Percentiles rank a stretch among this genome's conserved stretches.
Evolutionary conservation across 2,888 invertebrate species (phyloP).

Genomic region (Magallana nippona): DNA sequence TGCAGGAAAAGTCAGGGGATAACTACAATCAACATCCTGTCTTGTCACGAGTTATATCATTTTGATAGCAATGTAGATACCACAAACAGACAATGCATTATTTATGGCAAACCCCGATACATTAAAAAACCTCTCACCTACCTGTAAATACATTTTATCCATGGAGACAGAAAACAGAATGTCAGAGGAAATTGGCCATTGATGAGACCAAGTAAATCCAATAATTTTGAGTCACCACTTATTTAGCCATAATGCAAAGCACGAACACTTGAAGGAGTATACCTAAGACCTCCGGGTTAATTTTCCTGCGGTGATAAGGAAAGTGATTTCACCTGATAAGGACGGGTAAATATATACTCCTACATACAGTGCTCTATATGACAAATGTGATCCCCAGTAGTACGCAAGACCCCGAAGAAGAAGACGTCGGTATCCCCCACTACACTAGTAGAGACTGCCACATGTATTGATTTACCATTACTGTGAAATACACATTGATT

Average conservation of each 20-base stretch:
- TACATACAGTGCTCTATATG: neutral
- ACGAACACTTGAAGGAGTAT: neutral
- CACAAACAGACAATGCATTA: too few species aligned
- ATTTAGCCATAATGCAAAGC: neutral
- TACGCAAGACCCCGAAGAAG: too few species aligned
- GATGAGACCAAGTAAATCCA: constrained; percentile 8
- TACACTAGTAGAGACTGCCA: neutral
- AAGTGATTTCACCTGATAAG: constrained; percentile 21
- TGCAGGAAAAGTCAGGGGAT: too few species aligned
- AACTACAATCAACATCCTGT: too few species aligned
- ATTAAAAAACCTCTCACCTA: neutral
- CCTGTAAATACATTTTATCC: constrained; percentile 31
- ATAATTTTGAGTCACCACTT: neutral
- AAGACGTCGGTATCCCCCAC: too few species aligned
- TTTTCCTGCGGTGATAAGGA: constrained; percentile 22
- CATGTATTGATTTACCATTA: constrained; percentile 27
- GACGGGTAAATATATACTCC: neutral
- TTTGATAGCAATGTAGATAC: too few species aligned
- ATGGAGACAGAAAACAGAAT: neutral
- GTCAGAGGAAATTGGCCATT: constrained; percentile 23
- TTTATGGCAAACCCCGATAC: neutral
- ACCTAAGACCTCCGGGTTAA: neutral
- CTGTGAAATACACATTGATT: constrained; percentile 21
- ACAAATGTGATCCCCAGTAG: too few species aligned
- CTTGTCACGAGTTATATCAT: too few species aligned